A percentile compares a stretch with the other conserved stretches of the same genome.
Conservation (phyloP, 92 coral and sea anemone genomes). For the Epizoanthus rinbou region DNA sequence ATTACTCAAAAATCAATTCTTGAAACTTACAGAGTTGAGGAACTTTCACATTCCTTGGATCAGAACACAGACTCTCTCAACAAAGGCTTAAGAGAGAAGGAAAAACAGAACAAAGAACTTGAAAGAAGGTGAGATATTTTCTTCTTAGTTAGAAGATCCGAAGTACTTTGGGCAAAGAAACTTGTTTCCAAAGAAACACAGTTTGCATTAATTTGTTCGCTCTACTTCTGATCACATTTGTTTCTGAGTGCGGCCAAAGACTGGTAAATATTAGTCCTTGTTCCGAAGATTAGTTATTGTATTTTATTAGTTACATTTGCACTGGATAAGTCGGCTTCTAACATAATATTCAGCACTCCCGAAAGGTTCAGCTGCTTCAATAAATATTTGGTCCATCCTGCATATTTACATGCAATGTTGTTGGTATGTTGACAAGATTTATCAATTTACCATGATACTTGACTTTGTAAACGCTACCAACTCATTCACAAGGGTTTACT, state of each 20-base stretch:
- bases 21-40: conserved; percentile 67
- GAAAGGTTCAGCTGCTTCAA: too few relatives aligned
- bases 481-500: too few relatives aligned
- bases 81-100: conserved; percentile 81
- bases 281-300: too few relatives aligned
- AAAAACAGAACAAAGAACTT: conserved; percentile 75
- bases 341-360: too few relatives aligned
- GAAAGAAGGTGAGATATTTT: conserved; percentile 67
- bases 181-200: not conserved
- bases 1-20: not conserved
- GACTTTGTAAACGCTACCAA: too few relatives aligned
- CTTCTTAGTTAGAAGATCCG: not conserved
- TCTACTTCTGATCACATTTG: not conserved
- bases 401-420: too few relatives aligned
- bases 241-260: not conserved
- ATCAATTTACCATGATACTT: too few relatives aligned
- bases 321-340: too few relatives aligned
- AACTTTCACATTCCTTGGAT: conserved; percentile 68
- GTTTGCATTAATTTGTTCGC: not conserved
- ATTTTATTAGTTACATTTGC: too few relatives aligned
- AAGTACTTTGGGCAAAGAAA: not conserved
- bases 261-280: too few relatives aligned
- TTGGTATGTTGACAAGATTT: too few relatives aligned
- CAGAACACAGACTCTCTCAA: conserved; percentile 68
- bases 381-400: too few relatives aligned